A percentile compares a stretch with the other conserved stretches of the same genome.
phyloP scores from a whole-genome alignment of 2,113 vertebrate genomes.

The Suncus etruscus region DNA sequence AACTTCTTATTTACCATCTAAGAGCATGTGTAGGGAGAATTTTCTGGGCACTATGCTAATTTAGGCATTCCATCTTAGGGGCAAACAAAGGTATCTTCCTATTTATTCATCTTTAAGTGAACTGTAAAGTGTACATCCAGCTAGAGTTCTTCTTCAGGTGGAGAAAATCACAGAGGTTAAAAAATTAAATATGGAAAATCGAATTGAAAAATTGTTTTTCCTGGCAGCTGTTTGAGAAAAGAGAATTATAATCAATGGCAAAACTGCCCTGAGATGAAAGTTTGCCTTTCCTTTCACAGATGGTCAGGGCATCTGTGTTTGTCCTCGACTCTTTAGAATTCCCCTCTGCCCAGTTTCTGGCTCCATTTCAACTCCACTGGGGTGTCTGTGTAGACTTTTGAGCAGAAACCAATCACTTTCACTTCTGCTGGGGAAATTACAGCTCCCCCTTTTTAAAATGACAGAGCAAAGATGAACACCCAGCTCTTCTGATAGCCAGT shows the following conservation, averaged over 20 bases:
- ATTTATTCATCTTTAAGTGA: conserved; percentile 57
- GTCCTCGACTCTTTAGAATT: not conserved
- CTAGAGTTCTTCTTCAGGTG: conserved; percentile 40
- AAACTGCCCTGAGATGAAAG: not conserved
- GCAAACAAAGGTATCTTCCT: not conserved
- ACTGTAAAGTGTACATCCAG: conserved; percentile 22
- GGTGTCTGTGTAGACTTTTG: conserved; percentile 5
- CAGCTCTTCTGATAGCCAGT: conserved; percentile 35
- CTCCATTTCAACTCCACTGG: not conserved
- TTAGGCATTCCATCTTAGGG: not conserved
- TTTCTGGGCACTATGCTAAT: not conserved
- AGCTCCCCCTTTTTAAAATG: conserved; percentile 30
- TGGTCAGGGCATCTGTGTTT: not conserved
- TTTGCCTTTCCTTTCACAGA: conserved; percentile 36
- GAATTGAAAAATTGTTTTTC: conserved; percentile 7
- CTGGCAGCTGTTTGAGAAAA: conserved; percentile 37
- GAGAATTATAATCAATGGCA: conserved; percentile 21
- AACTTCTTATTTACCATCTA: not conserved
- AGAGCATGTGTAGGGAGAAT: not conserved
- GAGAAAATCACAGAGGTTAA: conserved; percentile 48
- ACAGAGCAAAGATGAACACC: conserved; percentile 9
- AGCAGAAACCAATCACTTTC: conserved; percentile 64
- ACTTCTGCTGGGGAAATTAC: conserved; percentile 79
- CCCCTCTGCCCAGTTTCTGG: not conserved
- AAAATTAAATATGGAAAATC: conserved; percentile 54